Evolutionary conservation across 2,888 invertebrate genomes (phyloP).

Genomic region (Dorcus parallelipipedus): DNA sequence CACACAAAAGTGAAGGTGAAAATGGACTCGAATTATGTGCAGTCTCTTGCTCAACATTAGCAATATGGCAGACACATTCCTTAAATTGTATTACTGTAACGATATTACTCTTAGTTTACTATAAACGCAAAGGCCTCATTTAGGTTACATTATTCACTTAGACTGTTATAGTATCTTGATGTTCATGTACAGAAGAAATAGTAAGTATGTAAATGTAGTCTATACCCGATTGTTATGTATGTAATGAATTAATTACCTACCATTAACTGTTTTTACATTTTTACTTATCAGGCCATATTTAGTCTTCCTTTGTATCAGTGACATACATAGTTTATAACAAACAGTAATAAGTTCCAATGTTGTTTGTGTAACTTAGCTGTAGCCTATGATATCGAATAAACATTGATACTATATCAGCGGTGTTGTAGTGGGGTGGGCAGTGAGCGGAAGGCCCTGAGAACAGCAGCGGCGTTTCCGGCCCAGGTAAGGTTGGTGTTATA

Average conservation of each 20-base stretch:
- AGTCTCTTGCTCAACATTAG: conserved; percentile 36
- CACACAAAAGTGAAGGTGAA: conserved; percentile 32
- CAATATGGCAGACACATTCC: conserved; percentile 33
- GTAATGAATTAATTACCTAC: conserved; percentile 10
- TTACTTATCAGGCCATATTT: conserved; percentile 21
- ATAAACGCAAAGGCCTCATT: conserved; percentile 27
- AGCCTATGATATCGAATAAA: conserved; percentile 35
- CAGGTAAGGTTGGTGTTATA: conserved; percentile 46
- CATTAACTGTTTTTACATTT: conserved; percentile 22
- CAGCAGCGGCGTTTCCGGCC: conserved; percentile 36
- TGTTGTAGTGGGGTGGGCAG: conserved; percentile 39
- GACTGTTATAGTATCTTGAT: conserved; percentile 32
- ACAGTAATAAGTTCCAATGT: conserved; percentile 17
- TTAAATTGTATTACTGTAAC: conserved; percentile 22
- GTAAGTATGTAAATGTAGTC: conserved; percentile 25
- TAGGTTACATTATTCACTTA: conserved; percentile 24
- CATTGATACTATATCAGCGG: conserved; percentile 39
- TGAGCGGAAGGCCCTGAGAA: conserved; percentile 46
- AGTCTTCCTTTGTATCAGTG: conserved; percentile 31
- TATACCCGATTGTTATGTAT: conserved; percentile 10
- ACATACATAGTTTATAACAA: conserved; percentile 24
- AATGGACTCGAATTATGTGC: background rate
- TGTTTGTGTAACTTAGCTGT: conserved; percentile 32
- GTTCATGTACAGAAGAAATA: conserved; percentile 35
- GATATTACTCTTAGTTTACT: conserved; percentile 19